These are phyloP conservation scores for Drosophila anomelani DNA, from an alignment of 2,888 invertebrate species.

Conservation along the genomic window DNA sequence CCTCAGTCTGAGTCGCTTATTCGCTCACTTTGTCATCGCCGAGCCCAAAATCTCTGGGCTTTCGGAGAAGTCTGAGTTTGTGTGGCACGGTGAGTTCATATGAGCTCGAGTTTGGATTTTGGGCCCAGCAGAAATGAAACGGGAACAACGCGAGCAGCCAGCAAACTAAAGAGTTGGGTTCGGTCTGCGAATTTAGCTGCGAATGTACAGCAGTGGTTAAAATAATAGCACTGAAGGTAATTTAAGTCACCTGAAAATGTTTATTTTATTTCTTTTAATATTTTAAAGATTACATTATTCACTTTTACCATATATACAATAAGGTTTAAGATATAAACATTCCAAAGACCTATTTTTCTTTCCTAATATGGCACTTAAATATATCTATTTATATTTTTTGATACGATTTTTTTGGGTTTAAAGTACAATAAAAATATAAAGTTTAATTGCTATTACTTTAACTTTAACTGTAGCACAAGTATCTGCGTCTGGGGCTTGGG, in stretches of 20 bases:
- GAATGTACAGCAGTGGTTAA: not conserved
- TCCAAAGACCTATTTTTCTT: no score
- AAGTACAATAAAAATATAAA: no score
- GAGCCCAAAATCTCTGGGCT: conserved; percentile 56
- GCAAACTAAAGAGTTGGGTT: conserved; percentile 11
- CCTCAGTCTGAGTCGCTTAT: conserved; percentile 34
- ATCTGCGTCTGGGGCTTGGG: conserved; percentile 56
- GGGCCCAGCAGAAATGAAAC: conserved; percentile 50
- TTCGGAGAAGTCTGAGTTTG: conserved; percentile 31
- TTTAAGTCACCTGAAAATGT: not conserved
- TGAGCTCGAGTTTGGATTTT: conserved; percentile 19
- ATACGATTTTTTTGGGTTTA: no score
- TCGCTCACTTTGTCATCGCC: conserved; percentile 74
- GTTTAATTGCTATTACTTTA: not conserved
- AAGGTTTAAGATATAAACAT: no score
- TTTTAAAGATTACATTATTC: no score
- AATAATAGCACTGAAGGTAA: not conserved
- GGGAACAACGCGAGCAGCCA: conserved; percentile 77
- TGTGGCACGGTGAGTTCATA: conserved; percentile 58
- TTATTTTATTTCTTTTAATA: not conserved
- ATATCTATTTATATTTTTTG: no score
- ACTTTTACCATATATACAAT: no score
- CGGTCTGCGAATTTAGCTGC: conserved; percentile 32
- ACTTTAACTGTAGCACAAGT: not conserved
- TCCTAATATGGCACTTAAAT: no score